Percentiles rank a stretch among this genome's conserved stretches.
These are phyloP conservation scores for Phocoena sinus DNA, from an alignment of 2,113 vertebrate species.

Conservation along the genomic window DNA sequence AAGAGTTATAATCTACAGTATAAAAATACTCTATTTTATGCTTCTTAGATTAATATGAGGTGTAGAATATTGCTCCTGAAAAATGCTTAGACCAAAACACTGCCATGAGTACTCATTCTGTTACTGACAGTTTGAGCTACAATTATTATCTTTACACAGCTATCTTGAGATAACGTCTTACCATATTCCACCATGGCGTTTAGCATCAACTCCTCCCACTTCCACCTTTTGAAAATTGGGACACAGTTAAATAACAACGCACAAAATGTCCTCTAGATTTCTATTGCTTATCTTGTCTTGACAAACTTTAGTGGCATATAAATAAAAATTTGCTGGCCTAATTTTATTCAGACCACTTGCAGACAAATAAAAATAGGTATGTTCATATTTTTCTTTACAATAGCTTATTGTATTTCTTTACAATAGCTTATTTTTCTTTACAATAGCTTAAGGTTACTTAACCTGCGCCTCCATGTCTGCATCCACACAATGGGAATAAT, in stretches of 20 bases:
- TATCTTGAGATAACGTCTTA: background rate
- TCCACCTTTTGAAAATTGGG: background rate
- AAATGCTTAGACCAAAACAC: constrained; percentile 8
- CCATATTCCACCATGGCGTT: background rate
- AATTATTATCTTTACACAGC: background rate
- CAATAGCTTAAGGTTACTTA: background rate
- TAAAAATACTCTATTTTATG: background rate
- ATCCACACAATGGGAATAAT: background rate
- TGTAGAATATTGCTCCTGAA: background rate
- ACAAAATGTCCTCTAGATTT: background rate
- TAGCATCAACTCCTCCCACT: background rate
- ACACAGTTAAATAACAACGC: background rate
- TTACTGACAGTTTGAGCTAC: background rate
- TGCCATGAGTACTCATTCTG: background rate
- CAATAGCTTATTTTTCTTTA: background rate
- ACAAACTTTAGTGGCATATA: background rate
- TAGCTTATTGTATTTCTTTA: background rate
- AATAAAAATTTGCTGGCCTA: background rate
- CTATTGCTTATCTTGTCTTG: background rate
- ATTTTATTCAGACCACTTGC: constrained; percentile 19
- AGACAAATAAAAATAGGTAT: background rate
- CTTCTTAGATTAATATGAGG: background rate
- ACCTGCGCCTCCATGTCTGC: background rate
- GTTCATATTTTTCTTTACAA: background rate
- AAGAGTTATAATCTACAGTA: background rate